phyloP scores from a whole-genome alignment of 2,113 vertebrate species.

The Lasiurus cinereus region DNA sequence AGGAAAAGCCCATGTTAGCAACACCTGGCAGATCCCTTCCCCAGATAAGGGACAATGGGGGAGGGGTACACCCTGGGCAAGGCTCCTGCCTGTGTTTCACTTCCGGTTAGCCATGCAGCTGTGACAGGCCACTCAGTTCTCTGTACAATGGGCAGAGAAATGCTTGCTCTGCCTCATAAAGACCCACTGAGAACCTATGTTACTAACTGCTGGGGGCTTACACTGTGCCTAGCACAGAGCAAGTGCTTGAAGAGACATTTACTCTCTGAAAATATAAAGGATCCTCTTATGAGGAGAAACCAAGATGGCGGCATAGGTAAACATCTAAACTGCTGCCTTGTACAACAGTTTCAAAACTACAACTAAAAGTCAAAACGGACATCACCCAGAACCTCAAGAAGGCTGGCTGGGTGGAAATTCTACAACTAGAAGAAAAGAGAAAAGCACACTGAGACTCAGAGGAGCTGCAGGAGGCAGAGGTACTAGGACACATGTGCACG shows the following conservation, averaged over 20 bases:
- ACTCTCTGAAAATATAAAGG: background rate
- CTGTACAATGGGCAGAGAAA: background rate
- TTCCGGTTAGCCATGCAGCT: background rate
- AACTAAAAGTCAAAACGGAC: too few relatives aligned
- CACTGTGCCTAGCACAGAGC: background rate
- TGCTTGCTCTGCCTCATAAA: background rate
- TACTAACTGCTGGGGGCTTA: background rate
- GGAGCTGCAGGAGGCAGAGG: too few relatives aligned
- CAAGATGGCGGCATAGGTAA: too few relatives aligned
- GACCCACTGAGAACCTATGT: background rate
- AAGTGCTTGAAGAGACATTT: background rate
- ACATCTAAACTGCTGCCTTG: too few relatives aligned
- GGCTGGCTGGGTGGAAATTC: too few relatives aligned
- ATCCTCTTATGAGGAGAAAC: background rate
- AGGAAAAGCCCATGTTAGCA: conserved; percentile 21
- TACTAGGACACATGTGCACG: too few relatives aligned
- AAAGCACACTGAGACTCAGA: too few relatives aligned
- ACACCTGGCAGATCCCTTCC: background rate
- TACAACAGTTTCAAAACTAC: too few relatives aligned
- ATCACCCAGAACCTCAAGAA: too few relatives aligned
- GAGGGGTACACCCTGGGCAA: background rate
- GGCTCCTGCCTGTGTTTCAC: background rate
- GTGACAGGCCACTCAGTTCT: background rate
- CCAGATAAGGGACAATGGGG: background rate
- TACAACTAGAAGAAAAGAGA: too few relatives aligned